Conservation (phyloP, 2,113 vertebrate species). For the Microcebus tavaratra region DNA sequence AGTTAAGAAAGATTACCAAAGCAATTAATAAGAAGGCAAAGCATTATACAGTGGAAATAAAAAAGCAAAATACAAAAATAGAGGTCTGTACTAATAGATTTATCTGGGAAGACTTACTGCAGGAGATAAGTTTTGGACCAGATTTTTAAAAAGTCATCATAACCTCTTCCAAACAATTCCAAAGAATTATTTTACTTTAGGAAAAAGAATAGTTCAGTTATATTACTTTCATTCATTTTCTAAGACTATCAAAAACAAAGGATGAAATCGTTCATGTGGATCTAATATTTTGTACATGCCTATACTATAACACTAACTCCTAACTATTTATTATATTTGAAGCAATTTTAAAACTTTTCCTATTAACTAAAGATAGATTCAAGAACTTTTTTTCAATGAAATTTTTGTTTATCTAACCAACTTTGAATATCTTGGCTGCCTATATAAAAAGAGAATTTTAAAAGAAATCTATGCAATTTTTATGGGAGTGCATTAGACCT, state of each 20-base stretch:
- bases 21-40: not conserved
- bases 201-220: not conserved
- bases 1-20: not conserved
- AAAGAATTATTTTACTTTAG: not conserved
- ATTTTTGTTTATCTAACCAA: not conserved
- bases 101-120: not conserved
- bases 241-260: not conserved
- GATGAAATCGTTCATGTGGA: not conserved
- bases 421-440: not conserved
- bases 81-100: not conserved
- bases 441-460: not conserved
- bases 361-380: not conserved
- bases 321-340: not conserved
- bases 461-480: not conserved
- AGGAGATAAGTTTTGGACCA: not conserved
- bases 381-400: not conserved
- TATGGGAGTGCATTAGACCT: not conserved
- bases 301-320: not conserved
- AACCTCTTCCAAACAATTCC: not conserved
- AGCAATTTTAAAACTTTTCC: not conserved
- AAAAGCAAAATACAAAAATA: not conserved
- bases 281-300: not conserved
- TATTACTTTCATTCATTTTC: not conserved
- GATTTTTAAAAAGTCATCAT: not conserved
- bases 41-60: not conserved